Conservation (phyloP, 2,888 invertebrate genomes). For the Linnaemya tessellans region DNA sequence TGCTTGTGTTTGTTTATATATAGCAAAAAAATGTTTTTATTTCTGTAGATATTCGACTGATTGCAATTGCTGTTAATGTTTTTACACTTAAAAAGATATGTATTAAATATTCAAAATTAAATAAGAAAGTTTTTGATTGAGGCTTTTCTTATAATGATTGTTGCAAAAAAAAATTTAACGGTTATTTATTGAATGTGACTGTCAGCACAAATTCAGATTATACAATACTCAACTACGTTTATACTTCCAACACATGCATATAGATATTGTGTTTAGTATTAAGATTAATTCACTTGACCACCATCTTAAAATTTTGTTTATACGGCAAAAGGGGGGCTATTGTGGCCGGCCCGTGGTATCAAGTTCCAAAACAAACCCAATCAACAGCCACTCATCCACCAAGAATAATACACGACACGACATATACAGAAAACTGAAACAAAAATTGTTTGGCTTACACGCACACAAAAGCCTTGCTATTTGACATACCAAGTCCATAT, state of each 20-base stretch:
- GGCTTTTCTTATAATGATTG: not conserved
- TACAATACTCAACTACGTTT: constrained; percentile 40
- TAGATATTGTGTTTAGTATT: constrained; percentile 71
- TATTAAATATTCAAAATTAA: constrained; percentile 5
- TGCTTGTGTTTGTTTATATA: constrained; percentile 72
- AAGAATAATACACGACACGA: constrained; percentile 23
- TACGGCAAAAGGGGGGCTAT: constrained; percentile 77
- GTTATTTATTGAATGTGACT: constrained; percentile 45
- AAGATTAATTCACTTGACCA: constrained; percentile 80
- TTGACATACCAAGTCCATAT: not conserved
- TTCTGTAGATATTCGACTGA: constrained; percentile 54
- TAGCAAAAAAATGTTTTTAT: constrained; percentile 28
- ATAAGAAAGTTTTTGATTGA: too few species aligned
- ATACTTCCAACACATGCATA: constrained; percentile 53
- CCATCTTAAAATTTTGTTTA: constrained; percentile 82
- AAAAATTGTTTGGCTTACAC: not conserved
- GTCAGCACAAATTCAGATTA: constrained; percentile 49
- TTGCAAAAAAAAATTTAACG: constrained; percentile 19
- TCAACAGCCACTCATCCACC: constrained; percentile 24
- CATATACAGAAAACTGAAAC: constrained; percentile 1
- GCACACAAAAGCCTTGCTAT: not conserved
- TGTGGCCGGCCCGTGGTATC: constrained; percentile 78
- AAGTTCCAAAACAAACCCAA: constrained; percentile 51
- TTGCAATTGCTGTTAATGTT: constrained; percentile 66
- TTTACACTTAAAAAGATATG: constrained; percentile 24